A percentile compares a stretch with the other conserved stretches of the same genome.
phyloP scores from a whole-genome alignment of 2,888 invertebrate species.

The Arrhopalites spinosus region DNA sequence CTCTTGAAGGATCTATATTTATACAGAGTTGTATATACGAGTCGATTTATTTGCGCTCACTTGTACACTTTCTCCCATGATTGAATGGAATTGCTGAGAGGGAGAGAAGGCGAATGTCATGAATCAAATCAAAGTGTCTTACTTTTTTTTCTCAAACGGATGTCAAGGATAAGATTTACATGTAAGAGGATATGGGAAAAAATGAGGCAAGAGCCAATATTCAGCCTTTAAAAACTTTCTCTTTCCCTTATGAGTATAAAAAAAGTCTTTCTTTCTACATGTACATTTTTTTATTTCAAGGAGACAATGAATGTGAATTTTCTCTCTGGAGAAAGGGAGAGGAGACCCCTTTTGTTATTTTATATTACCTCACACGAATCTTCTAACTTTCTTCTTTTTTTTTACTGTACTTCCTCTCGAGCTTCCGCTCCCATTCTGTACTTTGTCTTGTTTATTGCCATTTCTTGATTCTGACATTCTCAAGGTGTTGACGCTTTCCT shows the following conservation, averaged over 20 bases:
- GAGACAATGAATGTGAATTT: conserved; percentile 12
- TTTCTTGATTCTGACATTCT: background rate
- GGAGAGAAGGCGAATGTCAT: conserved; percentile 31
- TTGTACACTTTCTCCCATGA: conserved; percentile 11
- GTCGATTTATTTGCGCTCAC: background rate
- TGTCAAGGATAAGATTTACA: conserved; percentile 40
- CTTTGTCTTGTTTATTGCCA: background rate
- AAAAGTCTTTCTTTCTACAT: too few species aligned
- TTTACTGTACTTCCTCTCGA: background rate
- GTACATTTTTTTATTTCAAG: background rate
- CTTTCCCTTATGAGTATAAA: too few species aligned
- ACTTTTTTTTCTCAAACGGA: conserved; percentile 37
- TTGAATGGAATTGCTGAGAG: conserved; percentile 28
- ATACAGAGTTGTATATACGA: too few species aligned
- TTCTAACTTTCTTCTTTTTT: background rate
- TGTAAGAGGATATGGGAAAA: conserved; percentile 20
- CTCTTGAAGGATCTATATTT: too few species aligned
- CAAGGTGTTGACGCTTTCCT: conserved; percentile 5
- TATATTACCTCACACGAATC: background rate
- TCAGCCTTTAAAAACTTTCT: background rate
- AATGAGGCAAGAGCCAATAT: background rate
- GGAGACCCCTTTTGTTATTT: background rate
- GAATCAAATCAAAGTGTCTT: conserved; percentile 40
- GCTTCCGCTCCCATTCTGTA: background rate
- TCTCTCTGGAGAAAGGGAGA: too few species aligned